Evolutionary conservation across 2,113 vertebrate genomes (phyloP).

Genomic region (Cheirogaleus medius): DNA sequence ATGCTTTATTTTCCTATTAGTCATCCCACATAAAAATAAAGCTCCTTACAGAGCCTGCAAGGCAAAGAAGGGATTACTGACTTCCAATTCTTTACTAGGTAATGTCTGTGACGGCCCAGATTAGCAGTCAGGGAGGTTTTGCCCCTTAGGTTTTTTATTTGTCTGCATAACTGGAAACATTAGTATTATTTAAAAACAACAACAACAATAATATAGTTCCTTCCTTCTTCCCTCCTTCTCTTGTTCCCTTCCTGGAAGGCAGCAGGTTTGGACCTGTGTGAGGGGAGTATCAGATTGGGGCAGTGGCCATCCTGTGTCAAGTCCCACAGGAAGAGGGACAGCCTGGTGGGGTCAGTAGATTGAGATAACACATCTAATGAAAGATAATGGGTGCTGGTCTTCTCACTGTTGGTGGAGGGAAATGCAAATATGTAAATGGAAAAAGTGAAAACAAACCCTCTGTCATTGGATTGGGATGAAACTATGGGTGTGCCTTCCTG

Average conservation of each 20-base stretch:
- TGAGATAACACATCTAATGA: not conserved
- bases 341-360: not conserved
- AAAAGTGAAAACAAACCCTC: not conserved
- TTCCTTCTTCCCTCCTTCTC: not conserved
- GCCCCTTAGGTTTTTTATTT: not conserved
- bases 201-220: not conserved
- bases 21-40: not conserved
- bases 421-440: not conserved
- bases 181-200: not conserved
- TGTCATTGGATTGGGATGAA: not conserved
- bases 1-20: not conserved
- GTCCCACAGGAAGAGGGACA: not conserved
- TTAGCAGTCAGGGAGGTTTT: not conserved
- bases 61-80: not conserved
- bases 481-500: not conserved
- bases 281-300: not conserved
- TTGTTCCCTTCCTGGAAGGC: not conserved
- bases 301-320: not conserved
- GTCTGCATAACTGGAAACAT: not conserved
- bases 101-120: not conserved
- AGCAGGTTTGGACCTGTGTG: not conserved
- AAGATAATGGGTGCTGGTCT: not conserved
- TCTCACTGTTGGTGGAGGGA: not conserved
- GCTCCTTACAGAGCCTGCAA: not conserved
- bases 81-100: not conserved